phyloP scores from a whole-genome alignment of 2,888 invertebrate genomes.

The Eumacrocentrus americanus region DNA sequence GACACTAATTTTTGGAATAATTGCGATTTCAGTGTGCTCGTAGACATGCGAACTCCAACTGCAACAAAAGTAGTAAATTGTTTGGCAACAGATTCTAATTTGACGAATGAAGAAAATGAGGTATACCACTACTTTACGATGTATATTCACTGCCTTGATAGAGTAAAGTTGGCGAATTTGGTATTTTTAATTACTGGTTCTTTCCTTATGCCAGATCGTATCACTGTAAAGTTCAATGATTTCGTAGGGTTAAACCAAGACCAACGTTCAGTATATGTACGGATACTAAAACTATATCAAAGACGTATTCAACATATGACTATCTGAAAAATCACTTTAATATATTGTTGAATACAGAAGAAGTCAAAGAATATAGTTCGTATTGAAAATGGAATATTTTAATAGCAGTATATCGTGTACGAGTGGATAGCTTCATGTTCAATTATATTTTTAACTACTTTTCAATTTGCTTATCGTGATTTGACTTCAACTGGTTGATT shows the following conservation, averaged over 20 bases:
- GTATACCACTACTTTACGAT: constrained; percentile 5
- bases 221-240: constrained; percentile 1
- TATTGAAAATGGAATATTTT: too few species aligned
- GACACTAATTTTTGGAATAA: not conserved
- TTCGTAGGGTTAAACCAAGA: constrained; percentile 2
- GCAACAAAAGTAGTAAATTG: constrained; percentile 6
- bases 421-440: too few species aligned
- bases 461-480: too few species aligned
- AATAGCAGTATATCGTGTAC: too few species aligned
- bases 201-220: not conserved
- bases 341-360: constrained; percentile 8
- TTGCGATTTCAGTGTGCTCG: constrained; percentile 1
- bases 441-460: too few species aligned
- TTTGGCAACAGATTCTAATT: not conserved
- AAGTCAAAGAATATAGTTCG: not conserved
- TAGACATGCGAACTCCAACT: constrained; percentile 18
- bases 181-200: constrained; percentile 8
- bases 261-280: constrained; percentile 4
- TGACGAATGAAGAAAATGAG: constrained; percentile 5
- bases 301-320: not conserved
- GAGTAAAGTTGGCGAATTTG: not conserved
- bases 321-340: constrained; percentile 6
- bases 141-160: constrained; percentile 12
- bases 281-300: constrained; percentile 6
- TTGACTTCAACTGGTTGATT: too few species aligned